Evolutionary conservation across 2,113 vertebrate species (phyloP), one percentile per base, ranked within the genome.

Genomic region (Mystacornis crossleyi): DNA sequence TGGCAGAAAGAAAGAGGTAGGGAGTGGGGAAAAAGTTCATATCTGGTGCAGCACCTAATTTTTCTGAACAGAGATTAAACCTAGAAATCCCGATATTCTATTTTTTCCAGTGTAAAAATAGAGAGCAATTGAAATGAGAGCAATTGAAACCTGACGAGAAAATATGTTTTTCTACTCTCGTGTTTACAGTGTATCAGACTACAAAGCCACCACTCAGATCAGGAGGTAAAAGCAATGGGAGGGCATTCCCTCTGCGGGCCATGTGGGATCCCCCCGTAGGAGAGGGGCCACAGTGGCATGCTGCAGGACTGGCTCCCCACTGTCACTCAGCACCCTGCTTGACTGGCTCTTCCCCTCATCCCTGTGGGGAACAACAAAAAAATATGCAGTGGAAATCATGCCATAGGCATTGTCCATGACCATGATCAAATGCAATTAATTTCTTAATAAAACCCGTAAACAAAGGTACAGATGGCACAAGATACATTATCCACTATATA

Each of bases 241-340:
- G 18, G 13, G 5, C 50, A 48, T 45, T 80, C 12, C 40, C 36
- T 61, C 8, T 2, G 4, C 0, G 0, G 40, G 36, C 13, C 1
- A 0, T 3, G 10, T 3, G 15, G 29, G 4, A 3, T 34, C 1
- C 4, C 14, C 23, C 15, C 0, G 25, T 5, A 85, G 43, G 15
- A 82, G 20, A 29, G 9, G 25, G 42, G 38, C 12, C 25, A 19
- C 14, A 70, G 36, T 6, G 14, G 40, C 1, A 0, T 3, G 13
- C 33, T 58, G 48, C 55, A n/a, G 54, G 18, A 53, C 21, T 31
- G 54, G 24, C 7, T 77, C 23, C 28, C 53, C 26, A 34, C 29
- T 53, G 31, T n/a, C 17, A 3, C 31, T 19, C 70, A 79, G 18
- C 50, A 20, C 61, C 16, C n/a, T 0, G 4, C 26, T 43, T 47